Percentiles rank a stretch among this genome's conserved stretches.
Evolutionary conservation across 2,797 vertebrate species (phyloP).

Genomic region (Staurois parvus): DNA sequence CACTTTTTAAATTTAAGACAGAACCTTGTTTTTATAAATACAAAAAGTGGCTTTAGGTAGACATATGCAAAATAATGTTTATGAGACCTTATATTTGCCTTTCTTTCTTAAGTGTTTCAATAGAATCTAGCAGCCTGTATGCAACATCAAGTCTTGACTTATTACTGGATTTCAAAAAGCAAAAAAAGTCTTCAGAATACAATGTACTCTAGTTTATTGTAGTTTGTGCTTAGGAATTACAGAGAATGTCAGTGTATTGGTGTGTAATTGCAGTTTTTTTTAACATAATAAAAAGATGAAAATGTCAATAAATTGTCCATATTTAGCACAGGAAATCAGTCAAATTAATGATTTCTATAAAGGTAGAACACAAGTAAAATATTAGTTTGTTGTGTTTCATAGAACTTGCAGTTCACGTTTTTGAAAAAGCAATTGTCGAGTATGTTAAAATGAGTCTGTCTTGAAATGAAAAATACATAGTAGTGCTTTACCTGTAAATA

Average conservation of each 20-base stretch:
- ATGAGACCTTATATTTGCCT: background rate
- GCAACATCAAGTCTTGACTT: background rate
- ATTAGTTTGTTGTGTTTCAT: conserved; percentile 65
- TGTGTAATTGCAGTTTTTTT: conserved; percentile 81
- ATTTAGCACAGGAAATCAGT: conserved; percentile 73
- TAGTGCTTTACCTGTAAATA: too few species aligned
- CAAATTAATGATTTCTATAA: conserved; percentile 78
- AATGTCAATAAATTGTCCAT: conserved; percentile 62
- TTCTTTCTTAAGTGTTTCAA: conserved; percentile 12
- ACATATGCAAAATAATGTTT: conserved; percentile 15
- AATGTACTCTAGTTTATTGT: conserved; percentile 40
- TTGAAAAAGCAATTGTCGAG: too few species aligned
- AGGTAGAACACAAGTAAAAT: conserved; percentile 73
- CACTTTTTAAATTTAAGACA: too few species aligned
- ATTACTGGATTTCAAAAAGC: conserved; percentile 27
- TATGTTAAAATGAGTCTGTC: too few species aligned
- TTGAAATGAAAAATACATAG: too few species aligned
- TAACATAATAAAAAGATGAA: conserved; percentile 76
- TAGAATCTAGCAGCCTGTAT: background rate
- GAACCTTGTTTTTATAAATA: too few species aligned
- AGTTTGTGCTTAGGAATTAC: conserved; percentile 81
- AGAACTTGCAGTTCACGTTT: too few species aligned
- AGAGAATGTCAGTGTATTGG: conserved; percentile 75
- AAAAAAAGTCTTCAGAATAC: conserved; percentile 23
- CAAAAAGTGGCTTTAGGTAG: too few species aligned